Evolutionary conservation across 2,888 invertebrate species (phyloP).

Genomic region (Drosophila histrio): DNA sequence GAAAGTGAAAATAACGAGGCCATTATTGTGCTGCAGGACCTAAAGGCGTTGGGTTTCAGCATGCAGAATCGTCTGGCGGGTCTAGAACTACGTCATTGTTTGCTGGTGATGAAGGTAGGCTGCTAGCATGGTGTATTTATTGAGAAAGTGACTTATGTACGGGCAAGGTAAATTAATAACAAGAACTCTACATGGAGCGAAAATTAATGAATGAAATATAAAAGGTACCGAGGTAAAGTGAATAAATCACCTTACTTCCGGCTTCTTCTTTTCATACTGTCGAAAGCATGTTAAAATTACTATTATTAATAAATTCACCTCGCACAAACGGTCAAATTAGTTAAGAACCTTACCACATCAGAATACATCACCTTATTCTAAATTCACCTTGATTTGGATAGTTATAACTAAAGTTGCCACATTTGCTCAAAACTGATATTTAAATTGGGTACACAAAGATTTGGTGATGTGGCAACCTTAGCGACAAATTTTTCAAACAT

Average conservation of each 20-base stretch:
- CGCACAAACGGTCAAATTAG: no score
- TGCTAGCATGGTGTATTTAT: not conserved
- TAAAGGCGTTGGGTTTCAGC: conserved; percentile 72
- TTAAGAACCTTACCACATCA: no score
- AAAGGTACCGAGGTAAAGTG: no score
- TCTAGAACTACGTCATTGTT: conserved; percentile 78
- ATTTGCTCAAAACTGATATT: not conserved
- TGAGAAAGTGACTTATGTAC: no score
- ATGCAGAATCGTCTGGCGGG: conserved; percentile 81
- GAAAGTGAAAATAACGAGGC: conserved; percentile 67
- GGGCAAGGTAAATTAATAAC: no score
- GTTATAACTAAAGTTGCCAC: not conserved
- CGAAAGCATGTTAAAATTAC: no score
- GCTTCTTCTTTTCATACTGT: no score
- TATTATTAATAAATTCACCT: no score
- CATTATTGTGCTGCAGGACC: conserved; percentile 81
- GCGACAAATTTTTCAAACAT: not conserved
- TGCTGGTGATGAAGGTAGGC: conserved; percentile 81
- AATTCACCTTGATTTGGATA: not conserved
- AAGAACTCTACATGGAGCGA: no score
- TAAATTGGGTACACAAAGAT: not conserved
- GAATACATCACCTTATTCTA: no score
- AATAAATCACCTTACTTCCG: no score
- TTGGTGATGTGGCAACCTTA: not conserved
- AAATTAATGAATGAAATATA: no score